A percentile compares a stretch with the other conserved stretches of the same genome.
These are phyloP conservation scores for Luehdorfia chinensis DNA, from an alignment of 1,140 invertebrate genomes.

Conservation along the genomic window DNA sequence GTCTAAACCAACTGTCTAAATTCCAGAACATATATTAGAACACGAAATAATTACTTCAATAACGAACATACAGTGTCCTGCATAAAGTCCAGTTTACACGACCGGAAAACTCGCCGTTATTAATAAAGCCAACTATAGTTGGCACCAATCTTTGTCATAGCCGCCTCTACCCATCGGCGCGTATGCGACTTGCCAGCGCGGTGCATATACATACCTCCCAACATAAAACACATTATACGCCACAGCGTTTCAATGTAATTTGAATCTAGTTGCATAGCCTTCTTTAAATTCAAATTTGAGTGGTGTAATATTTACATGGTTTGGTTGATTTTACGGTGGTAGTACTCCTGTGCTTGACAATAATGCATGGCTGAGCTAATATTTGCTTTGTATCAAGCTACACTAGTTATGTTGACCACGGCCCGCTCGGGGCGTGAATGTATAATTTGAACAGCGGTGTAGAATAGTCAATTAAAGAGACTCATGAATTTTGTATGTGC, in stretches of 20 bases:
- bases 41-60: conserved; percentile 9
- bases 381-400: conserved; percentile 72
- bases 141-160: conserved; percentile 70
- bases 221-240: conserved; percentile 23
- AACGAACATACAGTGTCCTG: background rate
- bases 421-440: conserved; percentile 66
- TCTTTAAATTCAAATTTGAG: conserved; percentile 22
- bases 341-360: conserved; percentile 69
- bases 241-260: conserved; percentile 13
- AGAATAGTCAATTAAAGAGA: conserved; percentile 69
- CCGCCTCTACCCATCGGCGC: conserved; percentile 52
- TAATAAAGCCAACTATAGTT: conserved; percentile 60
- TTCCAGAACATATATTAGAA: no score
- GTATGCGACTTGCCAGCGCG: conserved; percentile 58
- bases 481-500: conserved; percentile 67
- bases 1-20: no score
- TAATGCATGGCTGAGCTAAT: conserved; percentile 75
- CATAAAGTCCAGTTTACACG: conserved; percentile 26
- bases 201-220: conserved; percentile 44
- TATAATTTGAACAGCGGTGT: conserved; percentile 61
- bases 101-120: conserved; percentile 55
- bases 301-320: background rate
- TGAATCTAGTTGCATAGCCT: conserved; percentile 12
- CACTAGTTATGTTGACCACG: conserved; percentile 65
- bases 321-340: conserved; percentile 21